These are phyloP conservation scores for Montifringilla adamsi DNA, from an alignment of 2,113 vertebrate species.

Conservation along the genomic window DNA sequence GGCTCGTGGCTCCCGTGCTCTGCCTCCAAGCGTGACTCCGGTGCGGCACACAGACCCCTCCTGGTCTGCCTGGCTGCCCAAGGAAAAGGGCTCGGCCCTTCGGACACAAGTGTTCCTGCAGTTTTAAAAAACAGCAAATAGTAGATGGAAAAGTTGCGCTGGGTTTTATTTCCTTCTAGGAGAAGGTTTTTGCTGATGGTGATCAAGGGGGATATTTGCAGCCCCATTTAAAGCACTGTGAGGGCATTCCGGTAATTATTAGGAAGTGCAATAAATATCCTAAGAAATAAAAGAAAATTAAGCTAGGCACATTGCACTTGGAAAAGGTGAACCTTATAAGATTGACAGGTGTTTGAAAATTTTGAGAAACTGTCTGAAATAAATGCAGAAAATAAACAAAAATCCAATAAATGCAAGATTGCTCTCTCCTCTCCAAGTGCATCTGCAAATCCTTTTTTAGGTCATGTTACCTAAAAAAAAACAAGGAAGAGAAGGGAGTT, in stretches of 20 bases:
- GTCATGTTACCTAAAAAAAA: constrained; percentile 4
- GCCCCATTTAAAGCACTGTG: not conserved
- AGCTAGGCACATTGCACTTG: not conserved
- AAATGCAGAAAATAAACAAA: constrained; percentile 1
- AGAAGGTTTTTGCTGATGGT: not conserved
- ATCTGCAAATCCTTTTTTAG: constrained; percentile 24
- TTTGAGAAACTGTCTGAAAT: not conserved
- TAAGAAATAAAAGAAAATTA: not conserved
- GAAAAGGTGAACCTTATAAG: not conserved
- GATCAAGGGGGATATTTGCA: not conserved
- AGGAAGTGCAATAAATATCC: not conserved
- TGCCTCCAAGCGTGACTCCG: not conserved
- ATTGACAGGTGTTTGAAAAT: not conserved
- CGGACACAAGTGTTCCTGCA: not conserved
- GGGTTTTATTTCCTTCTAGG: not conserved
- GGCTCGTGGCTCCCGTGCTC: not conserved
- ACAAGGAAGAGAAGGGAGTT: not conserved
- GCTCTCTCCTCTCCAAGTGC: not conserved
- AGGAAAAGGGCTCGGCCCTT: not conserved
- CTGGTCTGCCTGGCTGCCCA: accelerated
- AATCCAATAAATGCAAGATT: not conserved
- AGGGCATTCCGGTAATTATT: not conserved
- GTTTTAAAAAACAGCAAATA: not conserved
- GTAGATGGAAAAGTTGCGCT: accelerated
- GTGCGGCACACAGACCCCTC: not conserved